Conservation (phyloP, 2,113 vertebrate genomes). For the Capreolus pygargus region DNA sequence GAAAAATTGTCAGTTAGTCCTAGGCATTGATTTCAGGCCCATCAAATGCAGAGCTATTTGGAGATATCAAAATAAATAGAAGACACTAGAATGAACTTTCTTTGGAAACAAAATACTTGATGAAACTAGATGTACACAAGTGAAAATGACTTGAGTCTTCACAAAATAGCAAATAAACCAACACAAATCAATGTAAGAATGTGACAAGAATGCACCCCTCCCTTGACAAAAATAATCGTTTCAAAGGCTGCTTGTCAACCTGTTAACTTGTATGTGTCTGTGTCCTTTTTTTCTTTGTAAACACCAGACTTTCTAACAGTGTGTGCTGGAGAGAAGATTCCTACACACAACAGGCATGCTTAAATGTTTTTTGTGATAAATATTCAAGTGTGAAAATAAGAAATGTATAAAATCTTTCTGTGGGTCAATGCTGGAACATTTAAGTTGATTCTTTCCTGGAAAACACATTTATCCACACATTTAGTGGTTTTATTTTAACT, state of each 20-base stretch:
- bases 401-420: background rate
- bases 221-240: conserved; percentile 6
- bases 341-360: background rate
- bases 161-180: background rate
- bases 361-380: conserved; percentile 31
- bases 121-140: conserved; percentile 25
- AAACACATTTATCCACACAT: conserved; percentile 28
- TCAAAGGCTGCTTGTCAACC: background rate
- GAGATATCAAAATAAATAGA: conserved; percentile 46
- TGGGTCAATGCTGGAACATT: background rate
- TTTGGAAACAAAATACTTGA: conserved; percentile 14
- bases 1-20: conserved; percentile 10
- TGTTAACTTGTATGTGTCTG: background rate
- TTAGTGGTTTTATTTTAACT: conserved; percentile 33
- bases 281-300: background rate
- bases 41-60: background rate
- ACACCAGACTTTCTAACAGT: background rate
- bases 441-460: conserved; percentile 43
- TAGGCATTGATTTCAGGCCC: background rate
- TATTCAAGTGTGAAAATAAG: conserved; percentile 37
- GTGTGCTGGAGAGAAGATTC: background rate
- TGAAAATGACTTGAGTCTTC: conserved; percentile 22
- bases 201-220: background rate
- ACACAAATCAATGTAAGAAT: conserved; percentile 29
- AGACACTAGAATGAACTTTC: conserved; percentile 10